Evolutionary conservation across 2,888 invertebrate genomes (phyloP).

Genomic region (Oithona nana): DNA sequence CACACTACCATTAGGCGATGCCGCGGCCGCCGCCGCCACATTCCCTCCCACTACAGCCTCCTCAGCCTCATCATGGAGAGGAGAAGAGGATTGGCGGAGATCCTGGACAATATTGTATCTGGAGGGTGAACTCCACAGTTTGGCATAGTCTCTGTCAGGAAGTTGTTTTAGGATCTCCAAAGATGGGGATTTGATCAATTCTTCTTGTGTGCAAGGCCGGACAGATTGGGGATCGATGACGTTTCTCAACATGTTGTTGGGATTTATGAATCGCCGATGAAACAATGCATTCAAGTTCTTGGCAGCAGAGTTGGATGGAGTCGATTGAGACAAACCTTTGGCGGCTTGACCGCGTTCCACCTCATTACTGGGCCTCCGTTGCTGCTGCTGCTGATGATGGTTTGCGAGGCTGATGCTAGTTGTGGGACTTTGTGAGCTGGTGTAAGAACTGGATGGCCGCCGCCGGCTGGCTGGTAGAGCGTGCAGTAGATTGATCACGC

Average conservation of each 20-base stretch:
- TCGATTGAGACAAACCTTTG: not conserved
- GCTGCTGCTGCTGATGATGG: not conserved
- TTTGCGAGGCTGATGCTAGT: too few species aligned
- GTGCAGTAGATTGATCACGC: conserved; percentile 9
- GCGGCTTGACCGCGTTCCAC: not conserved
- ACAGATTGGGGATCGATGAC: not conserved
- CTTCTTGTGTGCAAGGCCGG: not conserved
- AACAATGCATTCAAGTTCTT: not conserved
- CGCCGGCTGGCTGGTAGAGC: not conserved
- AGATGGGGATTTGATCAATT: not conserved
- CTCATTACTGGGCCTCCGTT: not conserved
- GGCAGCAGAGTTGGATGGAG: not conserved
- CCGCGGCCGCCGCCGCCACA: not conserved
- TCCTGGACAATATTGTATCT: too few species aligned
- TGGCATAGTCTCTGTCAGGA: not conserved
- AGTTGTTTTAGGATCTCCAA: not conserved
- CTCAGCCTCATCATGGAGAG: not conserved
- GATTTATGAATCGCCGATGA: not conserved
- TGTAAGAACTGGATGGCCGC: not conserved
- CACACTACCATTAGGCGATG: not conserved
- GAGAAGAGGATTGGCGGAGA: too few species aligned
- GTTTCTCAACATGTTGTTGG: not conserved
- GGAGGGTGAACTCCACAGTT: not conserved
- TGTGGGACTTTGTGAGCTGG: too few species aligned
- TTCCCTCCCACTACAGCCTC: not conserved